Evolutionary conservation across 2,888 invertebrate genomes (phyloP).

Genomic region (Dione vanillae): DNA sequence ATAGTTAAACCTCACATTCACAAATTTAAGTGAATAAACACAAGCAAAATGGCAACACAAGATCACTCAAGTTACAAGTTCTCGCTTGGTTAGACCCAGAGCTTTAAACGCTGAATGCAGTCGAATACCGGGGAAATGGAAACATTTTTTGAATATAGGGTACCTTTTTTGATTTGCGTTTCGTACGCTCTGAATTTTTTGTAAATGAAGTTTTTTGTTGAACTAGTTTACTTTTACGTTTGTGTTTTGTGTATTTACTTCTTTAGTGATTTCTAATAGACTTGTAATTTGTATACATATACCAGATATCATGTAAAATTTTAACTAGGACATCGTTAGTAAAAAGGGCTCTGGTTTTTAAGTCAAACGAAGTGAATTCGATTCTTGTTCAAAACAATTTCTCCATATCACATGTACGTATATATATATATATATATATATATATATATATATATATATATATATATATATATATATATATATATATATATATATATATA

Average conservation of each 20-base stretch:
- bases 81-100: conserved; percentile 11
- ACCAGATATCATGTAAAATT: too few relatives aligned
- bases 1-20: too few relatives aligned
- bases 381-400: too few relatives aligned
- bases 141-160: conserved; percentile 18
- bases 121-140: conserved; percentile 17
- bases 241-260: neutral
- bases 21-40: conserved; percentile 11
- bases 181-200: conserved; percentile 10
- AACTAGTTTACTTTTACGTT: neutral
- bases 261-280: neutral
- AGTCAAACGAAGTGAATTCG: too few relatives aligned
- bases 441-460: too few relatives aligned
- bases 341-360: too few relatives aligned
- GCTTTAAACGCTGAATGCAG: conserved; percentile 21
- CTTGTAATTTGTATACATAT: neutral
- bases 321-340: too few relatives aligned
- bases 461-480: too few relatives aligned
- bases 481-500: too few relatives aligned
- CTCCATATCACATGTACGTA: too few relatives aligned
- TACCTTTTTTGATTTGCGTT: conserved; percentile 16
- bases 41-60: conserved; percentile 10
- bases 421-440: too few relatives aligned
- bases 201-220: conserved; percentile 1
- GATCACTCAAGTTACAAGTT: conserved; percentile 10